Evolutionary conservation across 2,113 vertebrate genomes (phyloP).

Genomic region (Eolophus roseicapilla): DNA sequence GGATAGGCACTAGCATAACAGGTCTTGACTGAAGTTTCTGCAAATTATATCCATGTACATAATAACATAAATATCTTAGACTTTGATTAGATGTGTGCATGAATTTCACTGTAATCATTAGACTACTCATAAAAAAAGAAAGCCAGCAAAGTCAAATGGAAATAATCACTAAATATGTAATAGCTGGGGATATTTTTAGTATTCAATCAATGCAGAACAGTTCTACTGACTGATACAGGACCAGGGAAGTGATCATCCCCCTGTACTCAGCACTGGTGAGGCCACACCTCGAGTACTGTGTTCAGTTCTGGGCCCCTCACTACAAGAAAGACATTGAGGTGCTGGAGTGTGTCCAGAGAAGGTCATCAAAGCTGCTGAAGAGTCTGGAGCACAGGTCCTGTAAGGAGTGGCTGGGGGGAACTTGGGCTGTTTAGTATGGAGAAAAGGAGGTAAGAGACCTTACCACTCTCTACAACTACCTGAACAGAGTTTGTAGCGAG

Average conservation of each 20-base stretch:
- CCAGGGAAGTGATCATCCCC: fast-evolving
- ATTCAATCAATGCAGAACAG: not conserved
- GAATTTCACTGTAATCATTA: not conserved
- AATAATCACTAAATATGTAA: not conserved
- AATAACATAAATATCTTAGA: not conserved
- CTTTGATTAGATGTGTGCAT: not conserved
- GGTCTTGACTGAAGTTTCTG: not conserved
- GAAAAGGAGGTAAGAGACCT: not conserved
- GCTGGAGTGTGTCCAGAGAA: not conserved
- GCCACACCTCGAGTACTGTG: not conserved
- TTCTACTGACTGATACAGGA: not conserved
- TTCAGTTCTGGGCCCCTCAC: not conserved
- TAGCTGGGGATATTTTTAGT: not conserved
- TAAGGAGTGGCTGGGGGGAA: fast-evolving
- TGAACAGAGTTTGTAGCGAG: not conserved
- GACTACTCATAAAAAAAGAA: not conserved
- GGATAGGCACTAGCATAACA: not conserved
- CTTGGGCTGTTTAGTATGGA: not conserved
- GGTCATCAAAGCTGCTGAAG: not conserved
- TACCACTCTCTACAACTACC: not conserved
- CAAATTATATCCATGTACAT: not conserved
- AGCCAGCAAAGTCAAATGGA: not conserved
- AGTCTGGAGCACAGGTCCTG: not conserved
- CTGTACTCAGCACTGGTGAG: not conserved
- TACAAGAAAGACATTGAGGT: not conserved